Conservation (phyloP, 2,888 invertebrate species). For the Hirudinaria manillensis region DNA sequence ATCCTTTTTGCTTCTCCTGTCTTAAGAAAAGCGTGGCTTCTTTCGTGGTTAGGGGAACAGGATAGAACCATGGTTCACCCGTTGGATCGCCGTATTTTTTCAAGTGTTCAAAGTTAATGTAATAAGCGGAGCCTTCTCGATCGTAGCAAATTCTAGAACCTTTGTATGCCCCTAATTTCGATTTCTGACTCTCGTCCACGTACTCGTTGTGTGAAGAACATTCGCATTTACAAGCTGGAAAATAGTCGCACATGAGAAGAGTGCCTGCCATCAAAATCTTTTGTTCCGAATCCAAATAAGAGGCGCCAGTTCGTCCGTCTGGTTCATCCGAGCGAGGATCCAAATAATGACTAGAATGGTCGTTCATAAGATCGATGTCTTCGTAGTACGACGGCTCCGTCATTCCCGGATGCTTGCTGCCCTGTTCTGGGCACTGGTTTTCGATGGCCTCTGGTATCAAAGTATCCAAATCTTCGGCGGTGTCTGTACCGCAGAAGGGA, state of each 20-base stretch:
- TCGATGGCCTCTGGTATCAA: neutral
- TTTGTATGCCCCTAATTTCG: slow-evolving; percentile 16
- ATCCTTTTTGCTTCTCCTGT: slow-evolving; percentile 40
- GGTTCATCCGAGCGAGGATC: slow-evolving; percentile 36
- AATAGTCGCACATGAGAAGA: slow-evolving; percentile 26
- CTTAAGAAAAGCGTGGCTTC: slow-evolving; percentile 40
- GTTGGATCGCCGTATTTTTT: slow-evolving; percentile 40
- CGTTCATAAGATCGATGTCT: slow-evolving; percentile 39
- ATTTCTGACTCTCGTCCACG: neutral
- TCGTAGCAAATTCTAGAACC: slow-evolving; percentile 37
- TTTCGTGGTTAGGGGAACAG: slow-evolving; percentile 37
- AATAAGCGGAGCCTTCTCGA: slow-evolving; percentile 38
- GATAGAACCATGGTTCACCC: slow-evolving; percentile 41
- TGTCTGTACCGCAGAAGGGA: slow-evolving; percentile 7
- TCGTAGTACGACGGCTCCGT: slow-evolving; percentile 41
- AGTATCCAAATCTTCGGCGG: slow-evolving; percentile 11
- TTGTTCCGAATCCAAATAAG: slow-evolving; percentile 21
- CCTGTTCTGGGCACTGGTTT: slow-evolving; percentile 2
- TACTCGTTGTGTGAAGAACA: neutral
- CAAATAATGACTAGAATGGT: slow-evolving; percentile 34
- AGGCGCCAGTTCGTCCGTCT: neutral
- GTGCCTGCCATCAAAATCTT: slow-evolving; percentile 27
- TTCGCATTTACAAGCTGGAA: slow-evolving; percentile 9
- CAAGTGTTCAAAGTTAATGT: slow-evolving; percentile 34
- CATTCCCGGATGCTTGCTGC: slow-evolving; percentile 26